Conservation (phyloP, 2,113 vertebrate genomes). For the Taxidea taxus region DNA sequence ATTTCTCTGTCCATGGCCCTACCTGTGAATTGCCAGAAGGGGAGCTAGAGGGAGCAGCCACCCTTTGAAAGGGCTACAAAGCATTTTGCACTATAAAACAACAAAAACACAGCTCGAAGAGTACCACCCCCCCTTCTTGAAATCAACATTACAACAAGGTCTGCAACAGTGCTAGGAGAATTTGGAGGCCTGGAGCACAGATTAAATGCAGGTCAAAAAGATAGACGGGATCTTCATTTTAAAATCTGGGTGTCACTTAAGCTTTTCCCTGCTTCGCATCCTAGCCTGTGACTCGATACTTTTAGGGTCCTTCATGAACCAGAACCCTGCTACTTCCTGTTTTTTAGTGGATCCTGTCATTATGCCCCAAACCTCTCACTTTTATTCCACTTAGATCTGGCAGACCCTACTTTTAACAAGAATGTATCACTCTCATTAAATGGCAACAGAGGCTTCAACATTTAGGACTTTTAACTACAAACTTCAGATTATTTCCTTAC, state of each 20-base stretch:
- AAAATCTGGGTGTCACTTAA: not conserved
- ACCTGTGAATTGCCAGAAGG: not conserved
- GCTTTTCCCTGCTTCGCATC: not conserved
- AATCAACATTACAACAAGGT: not conserved
- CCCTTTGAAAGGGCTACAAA: not conserved
- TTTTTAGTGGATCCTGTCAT: not conserved
- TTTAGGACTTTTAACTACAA: not conserved
- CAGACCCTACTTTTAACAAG: not conserved
- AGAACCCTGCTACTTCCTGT: not conserved
- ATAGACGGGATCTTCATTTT: not conserved
- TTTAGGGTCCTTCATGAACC: not conserved
- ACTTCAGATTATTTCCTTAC: not conserved
- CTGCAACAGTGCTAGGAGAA: not conserved
- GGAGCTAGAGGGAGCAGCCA: not conserved
- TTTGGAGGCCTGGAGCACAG: not conserved
- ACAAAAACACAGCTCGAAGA: too few relatives aligned
- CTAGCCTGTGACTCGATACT: not conserved
- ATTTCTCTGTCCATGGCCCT: not conserved
- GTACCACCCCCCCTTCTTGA: not conserved
- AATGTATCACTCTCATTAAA: not conserved
- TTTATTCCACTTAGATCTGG: not conserved
- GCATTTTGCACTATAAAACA: accelerated
- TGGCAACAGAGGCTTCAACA: not conserved
- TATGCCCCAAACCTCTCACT: not conserved
- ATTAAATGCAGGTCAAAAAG: not conserved